These are phyloP conservation scores for Mormyrus iriodes DNA, from an alignment of 2,113 vertebrate genomes.

Conservation along the genomic window DNA sequence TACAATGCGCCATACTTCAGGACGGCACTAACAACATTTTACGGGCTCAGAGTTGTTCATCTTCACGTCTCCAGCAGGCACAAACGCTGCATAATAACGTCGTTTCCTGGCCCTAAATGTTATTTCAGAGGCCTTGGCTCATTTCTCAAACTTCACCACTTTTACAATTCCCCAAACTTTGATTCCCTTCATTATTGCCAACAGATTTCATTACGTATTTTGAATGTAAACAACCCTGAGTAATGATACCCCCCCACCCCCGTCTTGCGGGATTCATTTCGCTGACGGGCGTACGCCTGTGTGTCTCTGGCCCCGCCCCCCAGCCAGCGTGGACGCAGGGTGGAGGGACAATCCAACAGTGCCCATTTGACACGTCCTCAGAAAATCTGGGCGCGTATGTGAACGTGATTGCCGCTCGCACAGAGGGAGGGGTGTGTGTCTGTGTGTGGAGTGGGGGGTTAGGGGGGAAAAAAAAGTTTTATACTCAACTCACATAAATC, in stretches of 20 bases:
- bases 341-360: slow-evolving; percentile 75
- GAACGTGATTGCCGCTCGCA: slow-evolving; percentile 37
- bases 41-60: slow-evolving; percentile 96
- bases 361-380: slow-evolving; percentile 83
- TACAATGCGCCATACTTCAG: slow-evolving; percentile 98
- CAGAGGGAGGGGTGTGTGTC: background rate
- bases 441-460: slow-evolving; percentile 28
- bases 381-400: slow-evolving; percentile 40
- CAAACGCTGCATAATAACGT: slow-evolving; percentile 99
- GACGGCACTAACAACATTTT: slow-evolving; percentile 96
- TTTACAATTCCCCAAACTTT: slow-evolving; percentile 99
- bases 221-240: slow-evolving; percentile 99
- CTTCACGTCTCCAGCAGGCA: slow-evolving; percentile 96
- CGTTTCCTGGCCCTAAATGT: slow-evolving; percentile 99
- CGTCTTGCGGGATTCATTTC: slow-evolving; percentile 56
- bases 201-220: slow-evolving; percentile 99
- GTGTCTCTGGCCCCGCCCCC: background rate
- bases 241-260: slow-evolving; percentile 74
- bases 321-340: slow-evolving; percentile 51
- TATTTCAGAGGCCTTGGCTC: slow-evolving; percentile 96
- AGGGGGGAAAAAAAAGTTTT: slow-evolving; percentile 74
- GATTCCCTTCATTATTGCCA: slow-evolving; percentile 99
- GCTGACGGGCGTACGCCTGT: slow-evolving; percentile 62
- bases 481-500: slow-evolving; percentile 99
- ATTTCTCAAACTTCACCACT: slow-evolving; percentile 99